These are phyloP conservation scores for Onychomys arenicola DNA, from an alignment of 2,797 vertebrate species.

Conservation along the genomic window DNA sequence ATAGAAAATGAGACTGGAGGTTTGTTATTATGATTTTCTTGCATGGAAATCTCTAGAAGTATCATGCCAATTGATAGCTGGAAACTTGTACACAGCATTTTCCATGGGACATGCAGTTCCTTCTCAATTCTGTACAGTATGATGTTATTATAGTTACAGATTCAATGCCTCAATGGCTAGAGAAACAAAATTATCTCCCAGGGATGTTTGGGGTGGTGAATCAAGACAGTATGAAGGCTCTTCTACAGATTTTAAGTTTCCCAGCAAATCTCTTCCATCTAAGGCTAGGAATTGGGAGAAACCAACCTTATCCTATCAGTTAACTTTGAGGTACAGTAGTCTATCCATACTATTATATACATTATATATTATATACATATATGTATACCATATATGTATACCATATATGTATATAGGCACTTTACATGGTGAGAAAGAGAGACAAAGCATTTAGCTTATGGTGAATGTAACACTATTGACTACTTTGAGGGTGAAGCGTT, in stretches of 20 bases:
- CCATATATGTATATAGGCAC: too few species aligned
- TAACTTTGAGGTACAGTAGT: neutral
- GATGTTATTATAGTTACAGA: neutral
- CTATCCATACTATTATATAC: neutral
- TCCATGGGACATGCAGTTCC: neutral
- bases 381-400: neutral
- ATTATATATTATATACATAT: neutral
- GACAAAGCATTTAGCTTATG: neutral
- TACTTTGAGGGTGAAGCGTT: constrained; percentile 11
- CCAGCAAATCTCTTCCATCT: neutral
- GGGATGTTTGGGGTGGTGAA: neutral
- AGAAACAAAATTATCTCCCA: neutral
- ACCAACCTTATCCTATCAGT: neutral
- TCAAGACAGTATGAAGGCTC: neutral
- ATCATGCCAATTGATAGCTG: neutral
- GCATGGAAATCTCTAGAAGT: neutral
- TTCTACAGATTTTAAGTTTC: neutral
- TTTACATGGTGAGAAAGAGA: neutral
- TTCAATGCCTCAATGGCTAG: neutral
- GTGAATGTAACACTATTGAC: constrained; percentile 29
- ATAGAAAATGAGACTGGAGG: neutral
- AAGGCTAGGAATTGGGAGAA: neutral
- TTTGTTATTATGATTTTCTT: neutral
- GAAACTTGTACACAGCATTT: neutral
- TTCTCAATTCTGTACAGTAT: neutral